Evolutionary conservation across 2,888 invertebrate species (phyloP), one percentile per base, ranked within the genome.

Genomic region (Synergus gifuensis): DNA sequence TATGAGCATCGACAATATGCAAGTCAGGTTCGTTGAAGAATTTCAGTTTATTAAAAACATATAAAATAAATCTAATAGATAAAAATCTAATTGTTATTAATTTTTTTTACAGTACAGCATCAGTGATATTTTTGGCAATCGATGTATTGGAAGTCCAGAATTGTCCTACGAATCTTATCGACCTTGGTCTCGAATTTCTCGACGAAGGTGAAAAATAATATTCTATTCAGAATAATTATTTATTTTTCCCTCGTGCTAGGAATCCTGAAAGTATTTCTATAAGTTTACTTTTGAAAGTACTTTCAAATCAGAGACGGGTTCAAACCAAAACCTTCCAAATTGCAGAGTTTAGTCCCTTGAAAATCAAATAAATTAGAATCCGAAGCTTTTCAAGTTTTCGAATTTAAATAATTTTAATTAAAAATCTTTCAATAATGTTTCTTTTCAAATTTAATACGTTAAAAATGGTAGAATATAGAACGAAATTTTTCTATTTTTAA

Each of bases 111-210:
- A 91, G 91, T 88, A 87, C 77, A 90, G 89, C 79, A 86, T 90
- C 16, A 89, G 88, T 78, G 88, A 90, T 9, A 63, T 77, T 63
- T 77, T 79, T 67, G 85, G 87, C 63, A 87, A 87, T 77, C 86
- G 85, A 82, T 90, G 89, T 60, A 83, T 86, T 14, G 85, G 86
- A 62, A 81, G 85, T 36, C 77, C 87, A 60, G 86, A 86, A 69
- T 78, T 86, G n/a, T 81, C 85, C 11, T 82, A 76, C 7, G 88
- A 87, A 49, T 87, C 89, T 76, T 77, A 83, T 28, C 89, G 85
- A 73, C 95, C 95, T 90, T 95, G 95, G 94, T 95, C 95, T 88
- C 94, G 95, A 88, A 93, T 94, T 87, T 95, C 95, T 88, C 92
- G 94, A 89, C 93, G 94, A 93, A 95, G 95, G 95, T 95, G 28